phyloP scores from a whole-genome alignment of 2,888 invertebrate species.

The Andrena praecox region DNA sequence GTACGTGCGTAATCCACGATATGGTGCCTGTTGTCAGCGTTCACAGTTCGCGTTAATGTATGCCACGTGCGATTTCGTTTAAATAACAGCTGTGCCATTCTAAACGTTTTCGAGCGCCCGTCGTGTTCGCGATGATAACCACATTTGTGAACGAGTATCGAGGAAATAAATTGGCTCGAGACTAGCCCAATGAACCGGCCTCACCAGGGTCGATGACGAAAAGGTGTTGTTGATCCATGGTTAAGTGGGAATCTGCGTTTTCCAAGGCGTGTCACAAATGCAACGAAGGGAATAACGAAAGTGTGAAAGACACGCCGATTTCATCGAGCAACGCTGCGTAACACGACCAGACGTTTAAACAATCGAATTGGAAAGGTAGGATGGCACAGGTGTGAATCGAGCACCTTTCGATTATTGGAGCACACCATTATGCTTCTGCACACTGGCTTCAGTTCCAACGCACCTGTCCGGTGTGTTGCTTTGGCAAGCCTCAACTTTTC shows the following conservation, averaged over 20 bases:
- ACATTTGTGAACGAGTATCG: constrained; percentile 13
- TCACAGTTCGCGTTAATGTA: constrained; percentile 20
- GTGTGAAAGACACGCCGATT: constrained; percentile 33
- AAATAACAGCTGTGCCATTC: constrained; percentile 15
- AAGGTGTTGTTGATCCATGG: neutral
- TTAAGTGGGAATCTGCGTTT: too few species aligned
- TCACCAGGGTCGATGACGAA: constrained; percentile 15
- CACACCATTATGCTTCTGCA: neutral
- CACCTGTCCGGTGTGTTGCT: neutral
- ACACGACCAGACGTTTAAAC: constrained; percentile 24
- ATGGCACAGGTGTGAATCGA: constrained; percentile 36
- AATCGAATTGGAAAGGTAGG: constrained; percentile 39
- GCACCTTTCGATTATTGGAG: neutral
- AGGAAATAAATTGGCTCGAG: constrained; percentile 34
- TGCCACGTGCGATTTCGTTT: constrained; percentile 33
- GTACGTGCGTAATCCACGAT: neutral
- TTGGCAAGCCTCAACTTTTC: neutral
- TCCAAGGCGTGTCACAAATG: too few species aligned
- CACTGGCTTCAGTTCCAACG: neutral
- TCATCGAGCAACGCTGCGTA: neutral
- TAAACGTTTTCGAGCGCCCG: constrained; percentile 14
- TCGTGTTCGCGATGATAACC: neutral
- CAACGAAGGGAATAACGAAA: too few species aligned
- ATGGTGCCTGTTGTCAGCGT: neutral
- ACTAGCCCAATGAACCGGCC: constrained; percentile 28